A percentile compares a stretch with the other conserved stretches of the same genome.
Conservation (phyloP, 2,113 vertebrate genomes). For the Grammatotria lemairii region DNA sequence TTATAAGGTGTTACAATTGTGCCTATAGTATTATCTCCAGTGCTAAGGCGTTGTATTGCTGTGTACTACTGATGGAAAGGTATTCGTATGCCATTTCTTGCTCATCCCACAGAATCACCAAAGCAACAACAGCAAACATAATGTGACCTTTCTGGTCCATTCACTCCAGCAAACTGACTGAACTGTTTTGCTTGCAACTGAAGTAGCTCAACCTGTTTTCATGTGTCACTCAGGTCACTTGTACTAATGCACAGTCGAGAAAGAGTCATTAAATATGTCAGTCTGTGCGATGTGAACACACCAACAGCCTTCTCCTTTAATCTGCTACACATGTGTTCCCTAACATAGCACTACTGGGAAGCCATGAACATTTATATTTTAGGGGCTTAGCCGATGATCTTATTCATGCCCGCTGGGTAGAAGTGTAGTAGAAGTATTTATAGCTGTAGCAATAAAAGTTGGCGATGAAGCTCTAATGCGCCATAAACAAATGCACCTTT, state of each 20-base stretch:
- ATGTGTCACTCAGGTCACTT: neutral
- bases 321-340: neutral
- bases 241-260: neutral
- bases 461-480: neutral
- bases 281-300: neutral
- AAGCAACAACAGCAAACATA: neutral
- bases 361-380: neutral
- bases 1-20: neutral
- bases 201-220: slow-evolving; percentile 28
- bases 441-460: neutral
- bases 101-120: neutral
- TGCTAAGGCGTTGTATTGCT: neutral
- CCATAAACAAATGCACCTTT: neutral
- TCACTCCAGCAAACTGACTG: neutral
- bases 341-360: neutral
- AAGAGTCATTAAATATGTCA: neutral
- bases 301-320: neutral
- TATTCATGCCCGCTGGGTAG: neutral
- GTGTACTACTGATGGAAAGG: neutral
- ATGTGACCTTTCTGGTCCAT: neutral
- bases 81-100: neutral
- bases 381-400: neutral
- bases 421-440: neutral
- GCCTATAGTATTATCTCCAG: neutral
- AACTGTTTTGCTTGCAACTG: neutral